Evolutionary conservation across 2,888 invertebrate species (phyloP).

Genomic region (Drosophila affinis): DNA sequence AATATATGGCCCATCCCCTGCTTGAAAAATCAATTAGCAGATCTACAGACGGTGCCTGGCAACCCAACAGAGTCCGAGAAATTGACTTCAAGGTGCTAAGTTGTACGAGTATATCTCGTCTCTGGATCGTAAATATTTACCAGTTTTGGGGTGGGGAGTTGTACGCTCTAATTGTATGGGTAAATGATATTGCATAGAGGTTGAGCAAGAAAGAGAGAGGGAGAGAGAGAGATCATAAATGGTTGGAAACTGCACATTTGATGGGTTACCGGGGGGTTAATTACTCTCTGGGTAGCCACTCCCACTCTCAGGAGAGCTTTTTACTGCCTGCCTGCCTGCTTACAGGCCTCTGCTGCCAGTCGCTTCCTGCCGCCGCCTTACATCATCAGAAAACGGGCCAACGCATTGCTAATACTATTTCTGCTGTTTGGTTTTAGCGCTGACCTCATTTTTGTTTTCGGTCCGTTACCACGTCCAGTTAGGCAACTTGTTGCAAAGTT

Average conservation of each 20-base stretch:
- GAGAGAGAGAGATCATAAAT: constrained; percentile 10
- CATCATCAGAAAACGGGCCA: constrained; percentile 56
- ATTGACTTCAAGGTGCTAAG: constrained; percentile 33
- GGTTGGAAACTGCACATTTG: not conserved
- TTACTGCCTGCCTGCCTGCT: constrained; percentile 16
- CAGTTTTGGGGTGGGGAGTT: constrained; percentile 2
- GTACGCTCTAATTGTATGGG: constrained; percentile 30
- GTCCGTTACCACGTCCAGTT: constrained; percentile 70
- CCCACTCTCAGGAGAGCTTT: constrained; percentile 7
- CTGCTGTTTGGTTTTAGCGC: constrained; percentile 20
- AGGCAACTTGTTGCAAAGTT: constrained; percentile 69
- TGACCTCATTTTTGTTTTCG: constrained; percentile 67
- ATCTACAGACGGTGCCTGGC: constrained; percentile 27
- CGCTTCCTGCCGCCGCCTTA: constrained; percentile 50
- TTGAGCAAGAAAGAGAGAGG: not conserved
- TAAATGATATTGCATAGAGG: not conserved
- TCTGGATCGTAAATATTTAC: constrained; percentile 31
- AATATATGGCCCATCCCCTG: constrained; percentile 20
- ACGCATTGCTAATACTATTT: constrained; percentile 51
- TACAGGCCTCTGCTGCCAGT: not conserved
- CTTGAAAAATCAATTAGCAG: constrained; percentile 30
- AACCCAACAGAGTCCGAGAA: constrained; percentile 14
- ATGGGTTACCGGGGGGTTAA: no score
- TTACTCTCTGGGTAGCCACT: not conserved
- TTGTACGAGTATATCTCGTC: constrained; percentile 6